Evolutionary conservation across 2,888 invertebrate genomes (phyloP), one percentile per base, ranked within the genome.

Genomic region (Syrista parreyssii): DNA sequence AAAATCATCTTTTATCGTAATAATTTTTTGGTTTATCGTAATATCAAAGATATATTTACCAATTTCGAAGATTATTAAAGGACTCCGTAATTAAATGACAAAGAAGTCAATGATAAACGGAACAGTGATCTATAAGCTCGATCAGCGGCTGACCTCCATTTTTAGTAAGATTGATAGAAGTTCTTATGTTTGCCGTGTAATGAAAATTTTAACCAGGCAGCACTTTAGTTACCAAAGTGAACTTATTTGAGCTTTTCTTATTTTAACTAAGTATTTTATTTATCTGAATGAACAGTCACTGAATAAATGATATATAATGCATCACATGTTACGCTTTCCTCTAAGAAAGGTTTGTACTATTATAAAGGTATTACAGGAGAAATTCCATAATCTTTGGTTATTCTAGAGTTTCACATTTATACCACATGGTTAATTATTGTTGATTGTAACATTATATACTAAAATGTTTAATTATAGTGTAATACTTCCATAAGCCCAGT

Each of bases 141-240:
- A 84, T 85, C 81, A 82, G 79, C 78, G 79, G 79, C 68, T 81
- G 84, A 83, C 87, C 86, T 87, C 89, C 88, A 89, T 89, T 84
- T 85, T 88, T 81, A 80, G 68, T 76, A 34, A 74, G 83, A 83
- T 88, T 82, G 80, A 68, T 77, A 33, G 75, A 84, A 83, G 86
- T 88, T 89, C 88, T 75, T 78, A 23, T 76, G 77, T 80, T 84
- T 78, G 80, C 88, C 89, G 87, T 85, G 83, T 79, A 73, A 74
- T 74, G 79, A 79, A 81, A 81, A 81, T 23, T 55, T 55, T 23
- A 23, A 1, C 55, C 23, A 23, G 6, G 55, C 55, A 55, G 55
- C 55, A 55, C 55, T 55, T 55, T 55, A 23, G 23, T 23, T 23
- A 9, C 55, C 55, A 23, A 55, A 55, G 55, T 55, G 55, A 55